These are phyloP conservation scores for Phylloscopus whistleri DNA, from an alignment of 2,113 vertebrate genomes.

Conservation along the genomic window DNA sequence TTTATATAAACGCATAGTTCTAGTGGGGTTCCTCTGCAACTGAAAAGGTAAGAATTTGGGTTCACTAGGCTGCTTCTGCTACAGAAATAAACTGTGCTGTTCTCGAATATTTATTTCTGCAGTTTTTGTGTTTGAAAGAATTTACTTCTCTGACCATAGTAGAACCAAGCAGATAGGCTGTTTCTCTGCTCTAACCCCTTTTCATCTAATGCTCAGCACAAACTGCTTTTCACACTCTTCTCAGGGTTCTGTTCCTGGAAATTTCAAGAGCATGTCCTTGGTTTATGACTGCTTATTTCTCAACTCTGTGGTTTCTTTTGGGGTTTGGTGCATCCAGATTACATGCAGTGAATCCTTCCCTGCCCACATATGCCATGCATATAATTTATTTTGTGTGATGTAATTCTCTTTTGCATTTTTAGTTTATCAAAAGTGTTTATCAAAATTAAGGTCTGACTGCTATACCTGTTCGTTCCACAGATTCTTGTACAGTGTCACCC, in stretches of 20 bases:
- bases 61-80: not conserved
- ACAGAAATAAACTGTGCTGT: not conserved
- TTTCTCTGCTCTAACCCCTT: not conserved
- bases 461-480: not conserved
- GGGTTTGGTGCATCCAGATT: not conserved
- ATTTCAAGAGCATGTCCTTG: not conserved
- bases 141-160: not conserved
- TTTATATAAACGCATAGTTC: not conserved
- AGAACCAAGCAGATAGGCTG: not conserved
- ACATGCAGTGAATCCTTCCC: not conserved
- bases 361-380: not conserved
- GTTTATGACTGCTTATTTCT: not conserved
- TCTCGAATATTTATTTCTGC: not conserved
- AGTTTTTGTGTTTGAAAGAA: not conserved
- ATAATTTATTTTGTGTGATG: not conserved
- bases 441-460: not conserved
- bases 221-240: not conserved
- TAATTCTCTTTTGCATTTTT: not conserved
- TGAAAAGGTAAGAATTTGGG: not conserved
- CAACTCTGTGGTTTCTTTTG: not conserved
- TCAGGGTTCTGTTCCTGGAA: not conserved
- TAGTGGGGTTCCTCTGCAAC: not conserved
- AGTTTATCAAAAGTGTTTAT: not conserved
- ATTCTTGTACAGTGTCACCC: not conserved
- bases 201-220: not conserved